Evolutionary conservation across 1,140 invertebrate genomes (phyloP).

Genomic region (Drosophila sulfurigaster): DNA sequence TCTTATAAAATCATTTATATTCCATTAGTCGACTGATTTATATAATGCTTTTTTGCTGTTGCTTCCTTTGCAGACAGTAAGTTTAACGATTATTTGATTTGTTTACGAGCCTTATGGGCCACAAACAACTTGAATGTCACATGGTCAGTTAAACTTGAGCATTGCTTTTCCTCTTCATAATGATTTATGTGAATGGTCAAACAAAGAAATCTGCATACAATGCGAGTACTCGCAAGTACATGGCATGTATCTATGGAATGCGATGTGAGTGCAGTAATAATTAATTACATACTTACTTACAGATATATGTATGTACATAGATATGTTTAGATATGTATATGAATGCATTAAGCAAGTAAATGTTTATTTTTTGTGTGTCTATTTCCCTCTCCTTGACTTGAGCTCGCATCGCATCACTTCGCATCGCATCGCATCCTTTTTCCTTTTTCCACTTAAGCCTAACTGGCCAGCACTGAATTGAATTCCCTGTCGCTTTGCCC

Average conservation of each 20-base stretch:
- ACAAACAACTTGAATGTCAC: slow-evolving; percentile 73
- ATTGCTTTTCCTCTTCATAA: slow-evolving; percentile 71
- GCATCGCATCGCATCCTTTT: slow-evolving; percentile 16
- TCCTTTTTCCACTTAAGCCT: slow-evolving; percentile 55
- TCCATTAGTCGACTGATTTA: slow-evolving; percentile 48
- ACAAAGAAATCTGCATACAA: slow-evolving; percentile 53
- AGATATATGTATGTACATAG: not conserved
- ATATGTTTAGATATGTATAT: slow-evolving; percentile 1
- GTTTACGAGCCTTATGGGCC: slow-evolving; percentile 29
- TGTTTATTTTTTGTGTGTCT: slow-evolving; percentile 7
- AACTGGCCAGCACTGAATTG: slow-evolving; percentile 49
- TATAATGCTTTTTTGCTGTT: slow-evolving; percentile 16
- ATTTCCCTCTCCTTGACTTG: slow-evolving; percentile 31
- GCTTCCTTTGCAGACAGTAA: slow-evolving; percentile 9
- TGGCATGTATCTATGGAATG: not conserved
- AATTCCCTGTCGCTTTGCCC: slow-evolving; percentile 45
- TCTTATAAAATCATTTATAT: slow-evolving; percentile 36
- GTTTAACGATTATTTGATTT: slow-evolving; percentile 54
- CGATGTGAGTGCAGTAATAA: slow-evolving; percentile 29
- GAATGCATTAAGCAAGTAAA: slow-evolving; percentile 2
- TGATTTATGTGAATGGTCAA: slow-evolving; percentile 48
- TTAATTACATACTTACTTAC: slow-evolving; percentile 33
- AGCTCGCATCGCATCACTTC: not conserved
- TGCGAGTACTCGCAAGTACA: not conserved
- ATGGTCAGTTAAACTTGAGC: slow-evolving; percentile 78